A percentile compares a stretch with the other conserved stretches of the same genome.
phyloP scores from a whole-genome alignment of 1,140 invertebrate species.

The Arctopsyche grandis region DNA sequence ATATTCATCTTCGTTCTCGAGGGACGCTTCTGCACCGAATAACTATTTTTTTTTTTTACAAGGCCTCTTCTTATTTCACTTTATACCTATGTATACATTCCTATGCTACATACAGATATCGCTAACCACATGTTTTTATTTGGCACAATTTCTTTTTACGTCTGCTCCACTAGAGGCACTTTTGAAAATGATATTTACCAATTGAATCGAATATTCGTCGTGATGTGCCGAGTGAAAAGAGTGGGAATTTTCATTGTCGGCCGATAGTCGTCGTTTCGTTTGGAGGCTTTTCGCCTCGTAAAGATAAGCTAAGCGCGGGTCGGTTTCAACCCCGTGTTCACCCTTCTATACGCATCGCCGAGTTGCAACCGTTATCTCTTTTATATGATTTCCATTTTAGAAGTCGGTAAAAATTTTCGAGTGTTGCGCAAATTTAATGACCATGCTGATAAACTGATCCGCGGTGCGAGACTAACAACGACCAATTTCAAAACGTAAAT shows the following conservation, averaged over 20 bases:
- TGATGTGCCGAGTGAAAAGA: not conserved
- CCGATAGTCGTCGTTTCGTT: not conserved
- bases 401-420: not conserved
- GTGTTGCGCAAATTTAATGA: too few relatives aligned
- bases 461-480: too few relatives aligned
- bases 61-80: too few relatives aligned
- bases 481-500: too few relatives aligned
- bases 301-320: conserved; percentile 15
- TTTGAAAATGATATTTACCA: conserved; percentile 1
- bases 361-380: conserved; percentile 12
- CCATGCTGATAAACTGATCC: too few relatives aligned
- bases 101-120: too few relatives aligned
- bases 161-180: not conserved
- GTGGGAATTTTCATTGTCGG: not conserved
- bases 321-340: not conserved
- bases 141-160: not conserved
- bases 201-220: conserved; percentile 11
- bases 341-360: conserved; percentile 1
- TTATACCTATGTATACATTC: too few relatives aligned
- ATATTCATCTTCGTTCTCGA: too few relatives aligned
- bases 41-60: too few relatives aligned
- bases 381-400: conserved; percentile 1
- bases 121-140: too few relatives aligned
- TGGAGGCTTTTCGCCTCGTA: conserved; percentile 14
- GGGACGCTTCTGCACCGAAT: too few relatives aligned